Percentiles rank a stretch among this genome's conserved stretches.
Conservation (phyloP, 2,113 vertebrate genomes). For the Syrmaticus mikado region DNA sequence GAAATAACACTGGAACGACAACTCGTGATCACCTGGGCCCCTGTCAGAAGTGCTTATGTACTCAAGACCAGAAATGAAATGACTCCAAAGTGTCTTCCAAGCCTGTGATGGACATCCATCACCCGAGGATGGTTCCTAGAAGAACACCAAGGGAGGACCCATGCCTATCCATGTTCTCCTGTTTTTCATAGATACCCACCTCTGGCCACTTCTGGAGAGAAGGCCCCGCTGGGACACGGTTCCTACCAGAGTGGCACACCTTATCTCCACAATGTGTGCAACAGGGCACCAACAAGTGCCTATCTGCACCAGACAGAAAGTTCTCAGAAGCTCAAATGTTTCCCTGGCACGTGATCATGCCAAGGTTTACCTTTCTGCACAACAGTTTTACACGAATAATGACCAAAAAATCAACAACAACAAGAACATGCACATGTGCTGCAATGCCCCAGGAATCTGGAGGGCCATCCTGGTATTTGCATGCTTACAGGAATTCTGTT, state of each 20-base stretch:
- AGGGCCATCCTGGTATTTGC: not conserved
- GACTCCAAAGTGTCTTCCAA: not conserved
- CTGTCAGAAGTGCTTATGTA: not conserved
- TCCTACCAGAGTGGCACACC: fast-evolving
- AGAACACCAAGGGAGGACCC: no score
- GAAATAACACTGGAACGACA: not conserved
- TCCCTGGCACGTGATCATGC: not conserved
- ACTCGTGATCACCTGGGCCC: not conserved
- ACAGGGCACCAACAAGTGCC: not conserved
- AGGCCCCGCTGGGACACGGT: not conserved
- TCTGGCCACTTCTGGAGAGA: not conserved
- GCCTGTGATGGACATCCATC: not conserved
- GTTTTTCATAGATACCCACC: not conserved
- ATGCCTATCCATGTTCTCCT: fast-evolving
- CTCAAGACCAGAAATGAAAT: not conserved
- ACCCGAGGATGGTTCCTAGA: not conserved
- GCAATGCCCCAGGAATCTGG: not conserved
- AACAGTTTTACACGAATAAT: not conserved
- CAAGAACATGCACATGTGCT: not conserved
- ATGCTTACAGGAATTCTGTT: not conserved
- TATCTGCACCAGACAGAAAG: not conserved
- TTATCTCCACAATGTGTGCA: not conserved
- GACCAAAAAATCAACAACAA: not conserved
- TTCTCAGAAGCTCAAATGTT: fast-evolving
- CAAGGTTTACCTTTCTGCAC: not conserved